Evolutionary conservation across 2,888 invertebrate genomes (phyloP), one percentile per base, ranked within the genome.

Genomic region (Nymphalis urticae): DNA sequence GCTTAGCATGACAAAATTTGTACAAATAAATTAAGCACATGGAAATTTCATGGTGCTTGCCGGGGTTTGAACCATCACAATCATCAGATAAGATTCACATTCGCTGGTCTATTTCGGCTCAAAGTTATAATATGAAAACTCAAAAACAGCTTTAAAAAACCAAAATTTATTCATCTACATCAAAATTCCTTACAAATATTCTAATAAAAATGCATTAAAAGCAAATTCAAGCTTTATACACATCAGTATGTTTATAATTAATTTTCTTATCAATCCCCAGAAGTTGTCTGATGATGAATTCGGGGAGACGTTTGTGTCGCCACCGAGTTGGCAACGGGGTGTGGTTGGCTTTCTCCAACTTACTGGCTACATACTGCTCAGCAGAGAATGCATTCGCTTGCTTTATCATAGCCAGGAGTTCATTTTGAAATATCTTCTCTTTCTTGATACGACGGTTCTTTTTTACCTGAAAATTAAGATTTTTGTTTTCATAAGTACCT

Each of bases 341-440:
- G 79, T 94, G 93, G 75, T 94, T 95, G 0, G 95, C 94, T 75
- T 93, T 85, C 17, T 90, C 83, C 0, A 97, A 80, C 78, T 95
- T 95, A 24, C 94, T 93, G 0, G 91, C 85, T 0, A 97, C 96
- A 82, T 96, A 96, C 62, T 94, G 83, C 74, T 95, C 95, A 0
- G 97, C 96, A 70, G 96, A 94, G 86, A 97, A 98, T 64, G 93
- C 92, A 73, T 97, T 95, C 0, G 97, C 97, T 58, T 94, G 89
- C 82, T 95, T 95, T 16, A 97, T 94, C 82, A 96, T 93, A 0
- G 93, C 89, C 67, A 96, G 87, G 0, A 97, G 89, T 64, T 93
- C 93, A 0, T 94, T 95, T 79, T 97, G 96, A 86, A 97, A 97
- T 7, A 85, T 89, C 80, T 96, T 97, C 81, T 97, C 97, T 82